phyloP scores from a whole-genome alignment of 2,113 vertebrate genomes.

The Cyprinodon brontotheroides region DNA sequence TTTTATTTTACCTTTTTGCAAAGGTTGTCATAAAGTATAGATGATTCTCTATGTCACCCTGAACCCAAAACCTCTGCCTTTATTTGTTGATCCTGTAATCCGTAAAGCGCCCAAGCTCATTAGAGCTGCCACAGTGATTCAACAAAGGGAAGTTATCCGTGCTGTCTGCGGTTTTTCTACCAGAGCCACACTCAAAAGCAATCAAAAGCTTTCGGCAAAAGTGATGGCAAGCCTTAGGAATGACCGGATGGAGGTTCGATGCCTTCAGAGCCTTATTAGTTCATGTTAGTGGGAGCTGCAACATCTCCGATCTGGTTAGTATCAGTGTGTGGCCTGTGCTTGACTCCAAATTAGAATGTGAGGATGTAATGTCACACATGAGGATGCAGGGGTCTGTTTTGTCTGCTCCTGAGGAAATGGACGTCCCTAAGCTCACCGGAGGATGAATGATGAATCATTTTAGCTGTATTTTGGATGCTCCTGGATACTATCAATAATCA shows the following conservation, averaged over 20 bases:
- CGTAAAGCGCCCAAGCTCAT: conserved; percentile 39
- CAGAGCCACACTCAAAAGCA: background rate
- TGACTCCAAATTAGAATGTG: conserved; percentile 13
- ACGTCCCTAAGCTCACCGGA: background rate
- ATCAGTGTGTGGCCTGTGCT: conserved; percentile 34
- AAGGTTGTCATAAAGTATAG: background rate
- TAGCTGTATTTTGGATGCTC: background rate
- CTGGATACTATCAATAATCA: background rate
- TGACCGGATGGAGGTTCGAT: conserved; percentile 21
- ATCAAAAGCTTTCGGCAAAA: conserved; percentile 28
- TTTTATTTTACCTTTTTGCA: background rate
- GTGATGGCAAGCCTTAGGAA: conserved; percentile 22
- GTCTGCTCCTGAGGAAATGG: background rate
- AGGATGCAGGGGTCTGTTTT: background rate
- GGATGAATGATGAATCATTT: background rate
- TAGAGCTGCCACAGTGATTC: conserved; percentile 29
- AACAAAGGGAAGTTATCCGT: conserved; percentile 20
- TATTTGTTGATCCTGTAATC: conserved; percentile 41
- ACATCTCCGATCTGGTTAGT: conserved; percentile 59
- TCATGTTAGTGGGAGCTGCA: conserved; percentile 72
- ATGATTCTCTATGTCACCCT: conserved; percentile 22
- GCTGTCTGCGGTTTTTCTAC: conserved; percentile 16
- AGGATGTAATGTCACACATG: conserved; percentile 15
- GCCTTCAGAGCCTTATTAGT: conserved; percentile 74
- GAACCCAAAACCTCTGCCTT: conserved; percentile 34